A percentile compares a stretch with the other conserved stretches of the same genome.
phyloP scores from a whole-genome alignment of 2,797 vertebrate species.

The Phataginus tetradactyla region DNA sequence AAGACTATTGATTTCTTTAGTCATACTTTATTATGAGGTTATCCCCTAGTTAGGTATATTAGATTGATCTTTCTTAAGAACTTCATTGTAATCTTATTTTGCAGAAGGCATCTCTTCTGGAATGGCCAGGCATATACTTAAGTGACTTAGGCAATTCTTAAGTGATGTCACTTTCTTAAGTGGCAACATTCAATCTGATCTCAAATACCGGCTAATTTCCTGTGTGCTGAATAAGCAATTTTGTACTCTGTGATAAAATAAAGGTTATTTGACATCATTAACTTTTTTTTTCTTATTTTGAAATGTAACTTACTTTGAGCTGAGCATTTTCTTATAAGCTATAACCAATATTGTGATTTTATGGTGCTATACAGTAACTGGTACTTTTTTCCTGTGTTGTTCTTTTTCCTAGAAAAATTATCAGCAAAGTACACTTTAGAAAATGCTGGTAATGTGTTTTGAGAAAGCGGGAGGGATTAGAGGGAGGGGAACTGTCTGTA shows the following conservation, averaged over 20 bases:
- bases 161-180: not conserved
- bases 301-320: not conserved
- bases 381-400: not conserved
- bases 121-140: not conserved
- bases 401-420: not conserved
- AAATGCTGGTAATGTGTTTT: not conserved
- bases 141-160: not conserved
- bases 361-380: not conserved
- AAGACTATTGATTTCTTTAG: not conserved
- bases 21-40: not conserved
- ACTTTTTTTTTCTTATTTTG: not conserved
- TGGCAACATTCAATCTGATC: not conserved
- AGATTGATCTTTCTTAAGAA: not conserved
- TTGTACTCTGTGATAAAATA: not conserved
- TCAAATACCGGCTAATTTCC: not conserved
- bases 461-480: not conserved
- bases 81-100: not conserved
- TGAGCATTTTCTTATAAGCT: not conserved
- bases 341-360: not conserved
- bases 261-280: not conserved
- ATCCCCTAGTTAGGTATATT: not conserved
- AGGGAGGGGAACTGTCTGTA: not conserved
- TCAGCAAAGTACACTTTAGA: not conserved
- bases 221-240: not conserved
- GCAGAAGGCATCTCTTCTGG: not conserved